These are phyloP conservation scores for Thymelicus sylvestris DNA, from an alignment of 2,888 invertebrate species.

Conservation along the genomic window DNA sequence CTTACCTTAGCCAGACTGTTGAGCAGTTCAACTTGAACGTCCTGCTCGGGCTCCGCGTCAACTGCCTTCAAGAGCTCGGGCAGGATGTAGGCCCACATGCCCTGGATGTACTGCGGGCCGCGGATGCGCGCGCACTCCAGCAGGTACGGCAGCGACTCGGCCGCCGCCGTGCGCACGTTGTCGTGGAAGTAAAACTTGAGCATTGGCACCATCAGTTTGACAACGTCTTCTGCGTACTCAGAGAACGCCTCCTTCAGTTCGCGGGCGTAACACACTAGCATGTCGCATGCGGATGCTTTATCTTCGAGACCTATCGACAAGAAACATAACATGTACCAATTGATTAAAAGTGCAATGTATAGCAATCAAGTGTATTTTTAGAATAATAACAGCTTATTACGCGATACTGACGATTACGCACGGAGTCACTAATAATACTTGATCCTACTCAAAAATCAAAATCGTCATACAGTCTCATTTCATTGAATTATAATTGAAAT, in stretches of 20 bases:
- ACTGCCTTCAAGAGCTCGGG: conserved; percentile 95
- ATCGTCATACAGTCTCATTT: too few relatives aligned
- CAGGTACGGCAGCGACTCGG: conserved; percentile 94
- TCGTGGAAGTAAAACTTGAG: conserved; percentile 97
- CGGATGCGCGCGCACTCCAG: conserved; percentile 94
- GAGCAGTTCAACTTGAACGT: conserved; percentile 93
- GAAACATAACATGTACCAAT: neutral
- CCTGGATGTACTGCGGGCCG: conserved; percentile 87
- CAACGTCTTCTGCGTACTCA: conserved; percentile 87
- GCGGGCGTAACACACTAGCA: conserved; percentile 97
- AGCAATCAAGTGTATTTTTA: too few relatives aligned
- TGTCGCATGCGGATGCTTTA: conserved; percentile 98
- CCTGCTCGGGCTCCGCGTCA: conserved; percentile 95
- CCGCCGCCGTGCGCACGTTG: conserved; percentile 96
- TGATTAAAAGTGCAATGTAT: neutral
- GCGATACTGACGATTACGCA: too few relatives aligned
- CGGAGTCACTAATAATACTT: too few relatives aligned
- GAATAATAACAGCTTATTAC: too few relatives aligned
- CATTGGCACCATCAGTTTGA: conserved; percentile 94
- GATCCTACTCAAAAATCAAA: too few relatives aligned
- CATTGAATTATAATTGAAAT: too few relatives aligned
- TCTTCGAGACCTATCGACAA: conserved; percentile 91
- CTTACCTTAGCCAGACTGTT: conserved; percentile 90
- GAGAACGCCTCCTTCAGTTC: conserved; percentile 93
- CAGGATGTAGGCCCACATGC: conserved; percentile 95